Evolutionary conservation across 2,888 invertebrate species (phyloP), one percentile per base, ranked within the genome.

Genomic region (Spodoptera littoralis): DNA sequence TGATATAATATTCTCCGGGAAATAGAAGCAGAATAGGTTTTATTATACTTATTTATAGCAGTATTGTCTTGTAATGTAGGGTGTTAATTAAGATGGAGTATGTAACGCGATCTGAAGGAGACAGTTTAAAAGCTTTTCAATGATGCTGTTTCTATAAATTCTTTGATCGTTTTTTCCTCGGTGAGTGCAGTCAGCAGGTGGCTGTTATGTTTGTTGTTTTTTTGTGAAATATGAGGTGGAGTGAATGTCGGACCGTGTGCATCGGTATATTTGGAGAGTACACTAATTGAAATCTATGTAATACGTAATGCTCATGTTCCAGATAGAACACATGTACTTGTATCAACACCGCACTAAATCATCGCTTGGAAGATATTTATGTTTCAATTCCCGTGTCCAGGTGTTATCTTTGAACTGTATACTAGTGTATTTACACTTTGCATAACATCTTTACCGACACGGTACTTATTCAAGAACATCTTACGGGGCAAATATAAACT

Each of bases 101-200:
- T 59, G 61, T 65, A 71, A 70, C 36, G 11, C 54, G 53, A 65
- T 58, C 41, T 43, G 52, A 36, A 65, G 18, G 41, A 47, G 42
- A 71, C 56, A 58, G 54, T 58, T 62, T 73, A 70, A 78, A 76
- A 79, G 73, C 73, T 74, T 76, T 76, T 70, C 61, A 78, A 70
- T 76, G 66, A 65, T 52, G 59, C 50, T 57, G 67, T 70, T 76
- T 70, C 52, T 27, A 45, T 47, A 50, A 51, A 59, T 61, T 69
- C 6, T 63, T 65, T 61, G 22, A 69, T 60, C 12, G 12, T 22
- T 30, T 53, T 52, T 61, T 50, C 54, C 54, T 63, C 63, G 44
- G 12, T 36, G 6, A 11, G 11, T 12, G 22, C 9, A 57, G n/a
- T 44, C 51, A 53, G 43, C 60, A 44, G 63, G 48, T 62, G 60